Percentiles rank a stretch among this genome's conserved stretches.
Evolutionary conservation across 2,113 vertebrate genomes (phyloP).

Genomic region (Campylorhamphus procurvoides): DNA sequence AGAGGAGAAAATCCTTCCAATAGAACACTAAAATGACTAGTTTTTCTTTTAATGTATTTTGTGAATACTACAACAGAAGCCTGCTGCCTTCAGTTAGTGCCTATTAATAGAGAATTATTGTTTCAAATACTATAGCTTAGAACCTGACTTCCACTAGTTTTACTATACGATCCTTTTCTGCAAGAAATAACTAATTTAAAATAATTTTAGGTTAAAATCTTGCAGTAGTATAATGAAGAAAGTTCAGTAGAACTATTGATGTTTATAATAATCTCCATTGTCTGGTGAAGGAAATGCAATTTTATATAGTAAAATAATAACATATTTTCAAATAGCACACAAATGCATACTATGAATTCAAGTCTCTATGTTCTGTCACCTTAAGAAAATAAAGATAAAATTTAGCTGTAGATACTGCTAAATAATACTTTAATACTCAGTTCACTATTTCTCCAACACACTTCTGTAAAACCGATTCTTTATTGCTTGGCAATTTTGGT

Average conservation of each 20-base stretch:
- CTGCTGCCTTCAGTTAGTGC: not conserved
- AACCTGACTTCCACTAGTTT: not conserved
- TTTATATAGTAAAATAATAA: not conserved
- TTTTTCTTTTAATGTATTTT: not conserved
- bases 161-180: not conserved
- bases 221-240: not conserved
- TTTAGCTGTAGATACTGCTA: not conserved
- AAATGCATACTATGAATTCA: not conserved
- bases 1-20: not conserved
- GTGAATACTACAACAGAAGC: not conserved
- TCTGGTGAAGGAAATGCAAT: not conserved
- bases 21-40: not conserved
- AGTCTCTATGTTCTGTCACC: not conserved
- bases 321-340: not conserved
- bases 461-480: not conserved
- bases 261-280: not conserved
- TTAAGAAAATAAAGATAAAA: not conserved
- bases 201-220: not conserved
- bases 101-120: not conserved
- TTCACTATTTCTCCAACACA: not conserved
- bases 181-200: not conserved
- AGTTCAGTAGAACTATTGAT: not conserved
- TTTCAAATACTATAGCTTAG: not conserved
- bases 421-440: not conserved
- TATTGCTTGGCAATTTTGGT: not conserved